Base-by-base conservation (phyloP, 1,140 invertebrate species). In the Brachionus plicatilis region DNA sequence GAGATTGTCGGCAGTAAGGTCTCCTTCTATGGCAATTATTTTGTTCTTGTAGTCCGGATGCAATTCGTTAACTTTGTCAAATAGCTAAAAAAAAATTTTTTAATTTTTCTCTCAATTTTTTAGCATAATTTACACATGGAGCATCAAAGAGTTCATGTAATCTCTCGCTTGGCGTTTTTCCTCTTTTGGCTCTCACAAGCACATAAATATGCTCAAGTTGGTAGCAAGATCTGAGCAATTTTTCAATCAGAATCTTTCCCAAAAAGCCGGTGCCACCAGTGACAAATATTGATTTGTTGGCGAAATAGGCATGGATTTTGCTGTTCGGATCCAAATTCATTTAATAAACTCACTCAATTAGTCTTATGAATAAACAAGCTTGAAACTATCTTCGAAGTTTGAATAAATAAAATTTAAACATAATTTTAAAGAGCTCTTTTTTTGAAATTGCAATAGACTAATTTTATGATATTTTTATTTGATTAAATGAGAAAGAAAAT, bases 1-100 rank as follows among this genome's bases (percentile, higher is more conserved):
- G 45, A 99, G 89, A 85, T 94, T 93, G 14, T 93, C 93, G 86
- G 94, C 92, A 85, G 95, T 94, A 80, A 99, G 94, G 88, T 99
- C 96, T 11, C 96, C 96, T 70, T 92, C 92, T 60, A 99, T 93
- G 0, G 95, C 93, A 60, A 95, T 92, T 68, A 96, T 92, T 91
- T 98, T 97, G 5, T 50, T 27, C 47, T 29, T 47, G 27, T 50
- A 76, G 4, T 76, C 11, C 24, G 72, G 72, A 76, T 76, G 24
- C 17, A 76, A n/a, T 27, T 76, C 43, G 14, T 24, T 76, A 14
- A 76, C 72, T 50, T 27, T 76, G n/a, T 76, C 72, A 76, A 76
- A 76, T 4, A 76, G 12, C 72, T 76, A 14, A 43, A 72, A 14
- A 43, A 72, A 43, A 70, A 20, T 47, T 17, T 14, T 17, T 11